These are phyloP conservation scores for Megaustenia siamemsis DNA, from an alignment of 2,888 invertebrate genomes.

Conservation along the genomic window DNA sequence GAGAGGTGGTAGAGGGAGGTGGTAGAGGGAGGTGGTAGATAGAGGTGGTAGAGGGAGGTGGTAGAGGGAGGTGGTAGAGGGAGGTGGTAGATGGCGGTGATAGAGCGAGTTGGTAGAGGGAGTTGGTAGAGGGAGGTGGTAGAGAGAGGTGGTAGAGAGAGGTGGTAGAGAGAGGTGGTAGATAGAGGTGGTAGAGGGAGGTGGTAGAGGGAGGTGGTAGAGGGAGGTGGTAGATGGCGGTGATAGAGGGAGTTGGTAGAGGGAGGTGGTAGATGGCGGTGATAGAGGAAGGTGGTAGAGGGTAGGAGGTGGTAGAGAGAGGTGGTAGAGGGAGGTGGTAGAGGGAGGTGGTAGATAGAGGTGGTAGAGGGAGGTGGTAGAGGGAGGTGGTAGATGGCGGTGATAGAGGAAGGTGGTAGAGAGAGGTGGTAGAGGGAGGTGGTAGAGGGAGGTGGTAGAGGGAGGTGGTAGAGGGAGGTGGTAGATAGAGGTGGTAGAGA, in stretches of 20 bases:
- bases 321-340: not conserved
- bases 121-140: not conserved
- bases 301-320: constrained; percentile 2
- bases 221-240: not conserved
- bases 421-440: not conserved
- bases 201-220: not conserved
- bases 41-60: not conserved
- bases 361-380: not conserved
- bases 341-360: not conserved
- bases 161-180: not conserved
- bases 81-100: not conserved
- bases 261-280: not conserved
- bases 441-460: not conserved
- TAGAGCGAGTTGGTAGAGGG: not conserved
- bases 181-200: not conserved
- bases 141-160: not conserved
- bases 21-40: not conserved
- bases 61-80: not conserved
- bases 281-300: not conserved
- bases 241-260: not conserved
- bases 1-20: not conserved
- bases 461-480: constrained; percentile 4
- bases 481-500: not conserved
- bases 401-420: not conserved
- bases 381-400: not conserved